Conservation (phyloP, 1,140 invertebrate species). For the Aphidius ervi region DNA sequence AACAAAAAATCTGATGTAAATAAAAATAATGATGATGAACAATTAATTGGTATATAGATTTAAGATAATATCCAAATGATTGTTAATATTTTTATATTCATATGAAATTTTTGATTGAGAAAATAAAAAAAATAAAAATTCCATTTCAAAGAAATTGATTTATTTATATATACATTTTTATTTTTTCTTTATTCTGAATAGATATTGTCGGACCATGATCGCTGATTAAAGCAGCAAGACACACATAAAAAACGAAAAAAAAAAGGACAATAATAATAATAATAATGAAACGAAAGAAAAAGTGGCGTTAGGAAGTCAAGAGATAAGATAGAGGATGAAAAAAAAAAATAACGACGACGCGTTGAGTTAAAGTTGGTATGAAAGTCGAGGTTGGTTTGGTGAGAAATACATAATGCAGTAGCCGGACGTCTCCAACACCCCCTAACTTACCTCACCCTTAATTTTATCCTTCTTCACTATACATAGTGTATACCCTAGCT, state of each 20-base stretch:
- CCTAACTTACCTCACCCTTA: conserved; percentile 32
- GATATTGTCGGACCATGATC: not conserved
- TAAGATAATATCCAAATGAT: no score
- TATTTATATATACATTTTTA: no score
- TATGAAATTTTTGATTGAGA: no score
- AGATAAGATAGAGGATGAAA: conserved; percentile 16
- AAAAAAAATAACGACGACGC: conserved; percentile 14
- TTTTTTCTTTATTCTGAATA: no score
- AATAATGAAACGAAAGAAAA: conserved; percentile 7
- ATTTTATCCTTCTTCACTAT: no score
- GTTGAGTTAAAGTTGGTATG: conserved; percentile 10
- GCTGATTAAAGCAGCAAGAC: conserved; percentile 22
- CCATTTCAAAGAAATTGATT: no score
- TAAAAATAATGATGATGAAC: no score
- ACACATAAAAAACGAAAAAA: not conserved
- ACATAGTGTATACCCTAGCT: conserved; percentile 18
- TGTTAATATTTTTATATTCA: no score
- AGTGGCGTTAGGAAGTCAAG: conserved; percentile 9
- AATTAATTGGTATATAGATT: no score
- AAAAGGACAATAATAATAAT: not conserved
- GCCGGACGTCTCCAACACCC: conserved; percentile 52
- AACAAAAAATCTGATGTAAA: no score
- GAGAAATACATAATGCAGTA: conserved; percentile 56
- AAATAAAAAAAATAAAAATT: no score
- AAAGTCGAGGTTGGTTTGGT: conserved; percentile 35